Evolutionary conservation across 2,797 vertebrate genomes (phyloP).

Genomic region (Falco peregrinus): DNA sequence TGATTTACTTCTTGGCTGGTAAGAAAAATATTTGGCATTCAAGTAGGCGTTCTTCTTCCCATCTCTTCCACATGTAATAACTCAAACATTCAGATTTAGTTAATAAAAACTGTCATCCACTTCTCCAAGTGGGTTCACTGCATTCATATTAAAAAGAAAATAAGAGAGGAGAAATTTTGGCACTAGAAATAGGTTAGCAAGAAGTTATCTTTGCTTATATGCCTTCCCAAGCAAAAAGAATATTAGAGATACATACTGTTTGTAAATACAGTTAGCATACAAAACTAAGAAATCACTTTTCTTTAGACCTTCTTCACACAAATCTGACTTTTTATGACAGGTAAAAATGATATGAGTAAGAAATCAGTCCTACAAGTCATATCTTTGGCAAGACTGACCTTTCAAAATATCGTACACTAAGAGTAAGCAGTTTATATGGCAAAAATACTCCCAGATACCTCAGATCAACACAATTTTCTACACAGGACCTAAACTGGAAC

Average conservation of each 20-base stretch:
- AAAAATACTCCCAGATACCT: neutral
- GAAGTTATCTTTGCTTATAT: neutral
- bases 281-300: neutral
- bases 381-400: neutral
- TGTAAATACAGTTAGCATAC: neutral
- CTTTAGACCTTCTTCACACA: neutral
- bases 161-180: neutral
- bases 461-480: neutral
- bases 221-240: neutral
- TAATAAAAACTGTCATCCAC: slow-evolving; percentile 1
- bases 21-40: slow-evolving; percentile 26
- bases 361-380: neutral
- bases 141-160: neutral
- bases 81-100: neutral
- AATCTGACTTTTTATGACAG: neutral
- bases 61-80: slow-evolving; percentile 1
- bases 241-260: neutral
- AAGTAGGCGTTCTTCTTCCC: slow-evolving; percentile 5
- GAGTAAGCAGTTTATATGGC: neutral
- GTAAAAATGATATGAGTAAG: neutral
- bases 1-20: neutral
- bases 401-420: neutral
- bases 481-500: neutral
- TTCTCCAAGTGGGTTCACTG: neutral
- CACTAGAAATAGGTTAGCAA: neutral